Conservation (phyloP, 2,113 vertebrate genomes). For the Conger conger region DNA sequence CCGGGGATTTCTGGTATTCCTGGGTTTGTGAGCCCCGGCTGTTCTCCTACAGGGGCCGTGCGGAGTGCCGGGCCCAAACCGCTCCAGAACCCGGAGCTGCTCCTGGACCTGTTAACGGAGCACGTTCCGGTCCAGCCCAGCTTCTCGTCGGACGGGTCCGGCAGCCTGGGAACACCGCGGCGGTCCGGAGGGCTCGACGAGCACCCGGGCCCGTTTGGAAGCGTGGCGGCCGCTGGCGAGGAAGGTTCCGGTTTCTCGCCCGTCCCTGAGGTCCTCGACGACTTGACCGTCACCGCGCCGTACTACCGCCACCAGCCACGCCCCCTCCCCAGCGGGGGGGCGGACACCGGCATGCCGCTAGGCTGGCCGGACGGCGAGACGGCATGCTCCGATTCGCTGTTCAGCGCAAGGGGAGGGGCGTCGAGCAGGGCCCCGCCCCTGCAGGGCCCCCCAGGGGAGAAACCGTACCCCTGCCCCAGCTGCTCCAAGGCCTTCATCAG, state of each 20-base stretch:
- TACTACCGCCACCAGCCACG: not conserved
- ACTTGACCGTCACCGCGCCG: not conserved
- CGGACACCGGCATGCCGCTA: not conserved
- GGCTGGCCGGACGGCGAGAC: not conserved
- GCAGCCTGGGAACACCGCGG: not conserved
- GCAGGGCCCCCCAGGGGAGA: conserved; percentile 58
- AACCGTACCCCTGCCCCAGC: conserved; percentile 52
- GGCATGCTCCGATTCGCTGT: not conserved
- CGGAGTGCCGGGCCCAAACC: not conserved
- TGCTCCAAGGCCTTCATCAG: conserved; percentile 63
- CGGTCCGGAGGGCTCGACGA: too few species aligned
- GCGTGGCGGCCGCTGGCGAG: not conserved
- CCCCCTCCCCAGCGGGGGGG: not conserved
- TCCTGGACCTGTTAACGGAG: not conserved
- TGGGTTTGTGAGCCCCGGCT: too few species aligned
- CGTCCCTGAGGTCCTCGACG: not conserved
- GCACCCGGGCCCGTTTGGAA: not conserved
- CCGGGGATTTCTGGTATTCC: too few species aligned
- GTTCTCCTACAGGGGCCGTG: conserved; percentile 1
- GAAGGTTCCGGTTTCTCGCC: not conserved
- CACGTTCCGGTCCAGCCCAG: not conserved
- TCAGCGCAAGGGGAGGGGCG: too few species aligned
- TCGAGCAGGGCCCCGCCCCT: not conserved
- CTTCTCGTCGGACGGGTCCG: not conserved
- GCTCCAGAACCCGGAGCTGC: not conserved